These are phyloP conservation scores for Calyptomena viridis DNA, from an alignment of 2,113 vertebrate species.

Conservation along the genomic window DNA sequence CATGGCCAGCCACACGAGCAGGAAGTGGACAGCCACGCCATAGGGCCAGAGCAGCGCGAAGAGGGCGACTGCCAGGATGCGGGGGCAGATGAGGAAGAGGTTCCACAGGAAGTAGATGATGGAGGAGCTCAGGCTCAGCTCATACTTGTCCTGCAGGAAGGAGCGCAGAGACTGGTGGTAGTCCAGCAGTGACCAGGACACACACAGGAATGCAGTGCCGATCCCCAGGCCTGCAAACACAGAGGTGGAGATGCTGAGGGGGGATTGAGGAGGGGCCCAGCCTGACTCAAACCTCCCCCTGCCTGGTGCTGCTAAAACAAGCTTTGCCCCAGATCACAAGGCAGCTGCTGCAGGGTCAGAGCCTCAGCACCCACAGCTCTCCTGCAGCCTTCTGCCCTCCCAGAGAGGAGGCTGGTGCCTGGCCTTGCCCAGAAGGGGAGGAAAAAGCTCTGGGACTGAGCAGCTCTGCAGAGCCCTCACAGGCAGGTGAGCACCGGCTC, in stretches of 20 bases:
- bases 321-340: not conserved
- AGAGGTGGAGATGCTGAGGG: not conserved
- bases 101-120: slow-evolving; percentile 92
- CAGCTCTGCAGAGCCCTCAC: rapidly evolving
- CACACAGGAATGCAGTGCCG: slow-evolving; percentile 79
- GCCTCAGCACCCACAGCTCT: not conserved
- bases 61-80: slow-evolving; percentile 79
- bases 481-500: not conserved
- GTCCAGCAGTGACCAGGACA: slow-evolving; percentile 91
- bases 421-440: not conserved
- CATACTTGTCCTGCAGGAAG: slow-evolving; percentile 83
- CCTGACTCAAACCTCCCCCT: not conserved
- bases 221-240: slow-evolving; percentile 80
- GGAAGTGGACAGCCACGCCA: slow-evolving; percentile 77
- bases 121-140: slow-evolving; percentile 74
- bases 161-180: slow-evolving; percentile 90
- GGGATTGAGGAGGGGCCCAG: not conserved
- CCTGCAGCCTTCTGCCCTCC: not conserved
- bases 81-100: slow-evolving; percentile 86
- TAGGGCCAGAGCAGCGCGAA: slow-evolving; percentile 81
- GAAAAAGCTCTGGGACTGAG: rapidly evolving
- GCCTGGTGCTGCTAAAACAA: not conserved
- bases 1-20: slow-evolving; percentile 78
- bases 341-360: not conserved
- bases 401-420: rapidly evolving